These are phyloP conservation scores for Ianthella basta DNA, from an alignment of 37 sponge, comb jelly and placozoan species.

Conservation along the genomic window DNA sequence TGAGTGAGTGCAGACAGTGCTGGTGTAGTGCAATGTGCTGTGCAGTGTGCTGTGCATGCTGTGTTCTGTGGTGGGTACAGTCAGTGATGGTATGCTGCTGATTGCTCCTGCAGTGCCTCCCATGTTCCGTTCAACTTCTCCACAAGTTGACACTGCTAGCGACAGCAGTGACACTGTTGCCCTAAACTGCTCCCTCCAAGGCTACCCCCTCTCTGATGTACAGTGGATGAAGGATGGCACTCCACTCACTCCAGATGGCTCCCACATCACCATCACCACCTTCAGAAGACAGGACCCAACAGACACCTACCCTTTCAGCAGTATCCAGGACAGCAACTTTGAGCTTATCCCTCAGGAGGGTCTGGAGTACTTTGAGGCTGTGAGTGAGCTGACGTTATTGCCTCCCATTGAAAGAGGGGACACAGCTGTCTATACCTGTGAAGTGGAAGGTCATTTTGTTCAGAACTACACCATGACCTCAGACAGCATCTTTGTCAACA, in stretches of 20 bases:
- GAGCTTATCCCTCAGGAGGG: neutral
- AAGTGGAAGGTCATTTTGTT: conserved; percentile 30
- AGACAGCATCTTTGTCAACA: conserved; percentile 23
- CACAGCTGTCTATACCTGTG: conserved; percentile 73
- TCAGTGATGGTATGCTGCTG: neutral
- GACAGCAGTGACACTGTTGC: conserved; percentile 8
- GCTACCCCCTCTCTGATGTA: neutral
- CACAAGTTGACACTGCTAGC: neutral
- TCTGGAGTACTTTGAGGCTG: conserved; percentile 42
- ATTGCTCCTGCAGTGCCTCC: conserved; percentile 53
- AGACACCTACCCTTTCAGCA: neutral
- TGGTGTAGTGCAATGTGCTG: neutral
- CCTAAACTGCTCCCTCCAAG: conserved; percentile 8
- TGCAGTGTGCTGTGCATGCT: conserved; percentile 21
- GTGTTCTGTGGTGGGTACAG: neutral
- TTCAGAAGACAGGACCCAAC: conserved; percentile 12
- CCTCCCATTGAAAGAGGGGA: conserved; percentile 43
- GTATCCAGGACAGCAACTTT: too few species aligned
- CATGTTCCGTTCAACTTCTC: conserved; percentile 33
- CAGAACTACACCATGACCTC: neutral
- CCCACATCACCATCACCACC: neutral
- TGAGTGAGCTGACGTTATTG: conserved; percentile 44
- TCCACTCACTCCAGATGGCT: neutral
- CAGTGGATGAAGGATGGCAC: conserved; percentile 5
- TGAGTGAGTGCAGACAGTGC: conserved; percentile 31